Percentiles rank a stretch among this genome's conserved stretches.
Conservation (phyloP, 2,888 invertebrate species). For the Synergus laeviventris region DNA sequence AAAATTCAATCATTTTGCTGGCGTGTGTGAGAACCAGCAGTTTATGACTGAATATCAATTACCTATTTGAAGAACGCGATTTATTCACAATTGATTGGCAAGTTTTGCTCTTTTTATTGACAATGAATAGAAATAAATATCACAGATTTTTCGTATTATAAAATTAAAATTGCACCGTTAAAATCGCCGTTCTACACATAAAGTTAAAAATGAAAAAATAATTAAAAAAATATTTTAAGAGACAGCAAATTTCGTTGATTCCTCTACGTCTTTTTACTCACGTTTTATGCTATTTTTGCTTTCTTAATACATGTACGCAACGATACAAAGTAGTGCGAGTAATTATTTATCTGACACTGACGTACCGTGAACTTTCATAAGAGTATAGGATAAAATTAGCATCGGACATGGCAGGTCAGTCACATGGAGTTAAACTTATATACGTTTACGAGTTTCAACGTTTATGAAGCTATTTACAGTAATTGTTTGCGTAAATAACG, state of each 20-base stretch:
- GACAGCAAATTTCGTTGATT: neutral
- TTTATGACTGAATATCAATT: neutral
- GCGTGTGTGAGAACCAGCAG: neutral
- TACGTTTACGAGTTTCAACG: neutral
- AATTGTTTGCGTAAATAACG: neutral
- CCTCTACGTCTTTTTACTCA: neutral
- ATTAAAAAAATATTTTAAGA: too few relatives aligned
- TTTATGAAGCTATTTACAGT: conserved; percentile 1
- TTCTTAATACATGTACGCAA: neutral
- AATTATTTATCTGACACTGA: conserved; percentile 31
- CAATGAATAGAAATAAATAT: neutral
- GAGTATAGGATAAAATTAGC: conserved; percentile 32
- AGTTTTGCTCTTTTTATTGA: neutral
- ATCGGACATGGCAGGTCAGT: conserved; percentile 14
- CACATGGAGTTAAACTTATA: conserved; percentile 29
- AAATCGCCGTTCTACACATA: too few relatives aligned
- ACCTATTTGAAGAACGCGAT: neutral
- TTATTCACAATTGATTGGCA: neutral
- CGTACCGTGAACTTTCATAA: conserved; percentile 23
- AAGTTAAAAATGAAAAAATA: too few relatives aligned
- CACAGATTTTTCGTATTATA: too few relatives aligned
- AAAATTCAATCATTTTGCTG: neutral
- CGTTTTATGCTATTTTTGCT: too few relatives aligned
- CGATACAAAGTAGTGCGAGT: neutral
- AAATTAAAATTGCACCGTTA: too few relatives aligned